Evolutionary conservation across 2,797 vertebrate genomes (phyloP).

Genomic region (Sus cebifrons): DNA sequence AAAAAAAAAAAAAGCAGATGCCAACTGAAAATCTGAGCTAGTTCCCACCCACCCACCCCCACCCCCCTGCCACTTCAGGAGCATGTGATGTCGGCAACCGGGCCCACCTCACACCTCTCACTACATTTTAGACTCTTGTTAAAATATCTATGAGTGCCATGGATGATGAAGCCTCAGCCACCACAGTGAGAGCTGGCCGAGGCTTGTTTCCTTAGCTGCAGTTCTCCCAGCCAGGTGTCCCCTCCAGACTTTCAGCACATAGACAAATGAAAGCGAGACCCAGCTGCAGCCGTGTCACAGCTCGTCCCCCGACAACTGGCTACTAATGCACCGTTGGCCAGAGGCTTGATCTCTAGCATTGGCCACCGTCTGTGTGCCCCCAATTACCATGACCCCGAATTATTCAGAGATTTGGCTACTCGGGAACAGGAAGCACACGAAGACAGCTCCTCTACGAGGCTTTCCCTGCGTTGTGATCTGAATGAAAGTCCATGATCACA

Average conservation of each 20-base stretch:
- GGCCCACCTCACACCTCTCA: background rate
- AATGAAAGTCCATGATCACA: constrained; percentile 36
- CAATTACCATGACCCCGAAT: constrained; percentile 26
- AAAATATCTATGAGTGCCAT: background rate
- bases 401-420: background rate
- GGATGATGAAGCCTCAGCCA: background rate
- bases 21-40: background rate
- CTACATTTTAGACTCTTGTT: constrained; percentile 18
- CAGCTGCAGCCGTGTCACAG: background rate
- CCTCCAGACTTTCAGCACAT: background rate
- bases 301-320: background rate
- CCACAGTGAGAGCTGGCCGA: background rate
- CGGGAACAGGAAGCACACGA: background rate
- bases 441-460: background rate
- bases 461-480: constrained; percentile 33
- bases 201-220: background rate
- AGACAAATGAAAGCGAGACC: constrained; percentile 64
- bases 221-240: constrained; percentile 13
- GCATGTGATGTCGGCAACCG: background rate
- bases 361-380: background rate
- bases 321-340: background rate
- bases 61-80: background rate
- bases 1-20: background rate
- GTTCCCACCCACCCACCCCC: background rate
- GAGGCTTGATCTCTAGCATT: constrained; percentile 48